Conservation (phyloP, 2,113 vertebrate genomes). For the Pollimyrus isidori region DNA sequence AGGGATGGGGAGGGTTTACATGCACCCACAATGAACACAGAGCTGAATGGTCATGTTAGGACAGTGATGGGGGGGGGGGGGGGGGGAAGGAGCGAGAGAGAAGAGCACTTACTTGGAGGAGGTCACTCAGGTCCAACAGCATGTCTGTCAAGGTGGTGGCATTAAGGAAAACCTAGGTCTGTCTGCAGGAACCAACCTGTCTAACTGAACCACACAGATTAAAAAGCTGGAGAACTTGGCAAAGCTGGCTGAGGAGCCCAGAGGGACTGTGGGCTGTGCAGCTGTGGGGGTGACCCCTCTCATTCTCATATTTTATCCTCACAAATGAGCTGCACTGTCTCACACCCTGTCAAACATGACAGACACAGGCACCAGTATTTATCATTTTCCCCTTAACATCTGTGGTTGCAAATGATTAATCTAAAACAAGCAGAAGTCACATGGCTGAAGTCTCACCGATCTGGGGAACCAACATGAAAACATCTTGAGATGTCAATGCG, state of each 20-base stretch:
- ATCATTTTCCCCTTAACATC: neutral
- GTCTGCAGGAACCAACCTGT: neutral
- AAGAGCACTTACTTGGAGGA: constrained; percentile 75
- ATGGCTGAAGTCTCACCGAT: neutral
- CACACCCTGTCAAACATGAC: neutral
- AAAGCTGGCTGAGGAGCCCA: neutral
- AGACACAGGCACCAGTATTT: too few relatives aligned
- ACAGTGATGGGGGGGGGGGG: neutral
- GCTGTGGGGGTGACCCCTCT: neutral
- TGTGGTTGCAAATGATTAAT: neutral
- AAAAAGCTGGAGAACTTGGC: constrained; percentile 21
- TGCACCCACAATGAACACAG: neutral
- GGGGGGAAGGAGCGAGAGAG: too few relatives aligned
- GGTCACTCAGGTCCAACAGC: constrained; percentile 92
- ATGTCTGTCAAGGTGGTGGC: constrained; percentile 68
- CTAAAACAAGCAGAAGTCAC: neutral
- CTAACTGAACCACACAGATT: neutral
- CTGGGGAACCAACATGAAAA: neutral
- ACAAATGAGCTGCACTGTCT: neutral
- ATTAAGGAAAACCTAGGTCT: constrained; percentile 26
- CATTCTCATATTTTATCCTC: neutral
- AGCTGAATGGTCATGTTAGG: neutral
- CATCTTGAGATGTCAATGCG: too few relatives aligned
- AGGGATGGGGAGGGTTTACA: neutral
- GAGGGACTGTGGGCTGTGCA: neutral